Percentiles rank a stretch among this genome's conserved stretches.
phyloP scores from a whole-genome alignment of 2,797 vertebrate genomes.

The Pteronotus mesoamericanus region DNA sequence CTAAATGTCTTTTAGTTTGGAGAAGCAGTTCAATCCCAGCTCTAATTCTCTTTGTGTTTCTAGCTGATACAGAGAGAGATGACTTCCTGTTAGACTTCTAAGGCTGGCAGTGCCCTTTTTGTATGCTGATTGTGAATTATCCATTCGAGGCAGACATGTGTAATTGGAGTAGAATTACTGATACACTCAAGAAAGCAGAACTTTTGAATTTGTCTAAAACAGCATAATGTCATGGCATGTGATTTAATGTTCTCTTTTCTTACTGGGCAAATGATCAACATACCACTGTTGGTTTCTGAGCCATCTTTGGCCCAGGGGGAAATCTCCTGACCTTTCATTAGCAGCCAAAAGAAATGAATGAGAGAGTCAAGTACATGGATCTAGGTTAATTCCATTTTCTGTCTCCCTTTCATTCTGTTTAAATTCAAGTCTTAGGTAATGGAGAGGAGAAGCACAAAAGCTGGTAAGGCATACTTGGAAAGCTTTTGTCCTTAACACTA shows the following conservation, averaged over 20 bases:
- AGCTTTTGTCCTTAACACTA: background rate
- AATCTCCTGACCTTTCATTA: slow-evolving; percentile 54
- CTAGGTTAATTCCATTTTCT: slow-evolving; percentile 19
- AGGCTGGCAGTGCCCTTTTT: slow-evolving; percentile 43
- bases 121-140: slow-evolving; percentile 59
- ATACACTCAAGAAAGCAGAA: slow-evolving; percentile 65
- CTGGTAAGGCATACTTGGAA: background rate
- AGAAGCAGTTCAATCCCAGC: background rate
- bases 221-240: slow-evolving; percentile 61
- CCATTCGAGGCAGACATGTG: slow-evolving; percentile 25
- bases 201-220: slow-evolving; percentile 74
- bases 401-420: background rate
- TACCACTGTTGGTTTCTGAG: slow-evolving; percentile 1
- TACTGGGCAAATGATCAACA: slow-evolving; percentile 25
- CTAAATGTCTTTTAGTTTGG: slow-evolving; percentile 15
- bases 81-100: slow-evolving; percentile 40
- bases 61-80: background rate
- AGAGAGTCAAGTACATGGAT: slow-evolving; percentile 23
- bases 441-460: slow-evolving; percentile 35
- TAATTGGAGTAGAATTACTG: slow-evolving; percentile 67
- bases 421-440: slow-evolving; percentile 31
- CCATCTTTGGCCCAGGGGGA: background rate
- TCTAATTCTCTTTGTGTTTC: slow-evolving; percentile 39
- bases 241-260: slow-evolving; percentile 60
- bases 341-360: slow-evolving; percentile 37